A percentile compares a stretch with the other conserved stretches of the same genome.
Evolutionary conservation across 2,113 vertebrate species (phyloP).

Genomic region (Anthoscopus minutus): DNA sequence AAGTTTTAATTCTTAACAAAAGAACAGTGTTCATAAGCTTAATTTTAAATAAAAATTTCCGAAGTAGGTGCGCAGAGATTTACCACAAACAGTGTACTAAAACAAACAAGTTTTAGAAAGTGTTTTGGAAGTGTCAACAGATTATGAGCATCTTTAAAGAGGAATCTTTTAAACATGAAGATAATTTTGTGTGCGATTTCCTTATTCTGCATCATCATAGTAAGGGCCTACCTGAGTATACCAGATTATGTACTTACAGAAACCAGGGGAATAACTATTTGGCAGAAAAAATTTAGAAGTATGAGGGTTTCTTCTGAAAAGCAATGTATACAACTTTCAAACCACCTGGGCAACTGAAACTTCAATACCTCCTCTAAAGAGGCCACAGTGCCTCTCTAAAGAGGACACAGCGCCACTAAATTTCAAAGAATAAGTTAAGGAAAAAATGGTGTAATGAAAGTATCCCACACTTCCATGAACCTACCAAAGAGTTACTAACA

Average conservation of each 20-base stretch:
- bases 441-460: neutral
- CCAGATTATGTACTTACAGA: neutral
- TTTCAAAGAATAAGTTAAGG: neutral
- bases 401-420: neutral
- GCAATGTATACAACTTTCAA: neutral
- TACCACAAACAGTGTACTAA: neutral
- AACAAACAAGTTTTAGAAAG: neutral
- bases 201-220: neutral
- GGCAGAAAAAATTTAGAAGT: neutral
- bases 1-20: neutral
- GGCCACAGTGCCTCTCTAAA: neutral
- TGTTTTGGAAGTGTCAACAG: neutral
- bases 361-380: neutral
- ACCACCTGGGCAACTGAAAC: rapidly evolving
- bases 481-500: neutral
- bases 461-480: neutral
- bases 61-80: neutral
- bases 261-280: neutral
- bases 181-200: neutral
- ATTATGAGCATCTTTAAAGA: neutral
- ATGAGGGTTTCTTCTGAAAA: neutral
- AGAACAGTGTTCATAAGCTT: neutral
- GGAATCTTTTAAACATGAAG: neutral
- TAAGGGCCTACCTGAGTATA: neutral
- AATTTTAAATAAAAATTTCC: neutral